These are phyloP conservation scores for Rutilus rutilus DNA, from an alignment of 2,113 vertebrate genomes.

Conservation along the genomic window DNA sequence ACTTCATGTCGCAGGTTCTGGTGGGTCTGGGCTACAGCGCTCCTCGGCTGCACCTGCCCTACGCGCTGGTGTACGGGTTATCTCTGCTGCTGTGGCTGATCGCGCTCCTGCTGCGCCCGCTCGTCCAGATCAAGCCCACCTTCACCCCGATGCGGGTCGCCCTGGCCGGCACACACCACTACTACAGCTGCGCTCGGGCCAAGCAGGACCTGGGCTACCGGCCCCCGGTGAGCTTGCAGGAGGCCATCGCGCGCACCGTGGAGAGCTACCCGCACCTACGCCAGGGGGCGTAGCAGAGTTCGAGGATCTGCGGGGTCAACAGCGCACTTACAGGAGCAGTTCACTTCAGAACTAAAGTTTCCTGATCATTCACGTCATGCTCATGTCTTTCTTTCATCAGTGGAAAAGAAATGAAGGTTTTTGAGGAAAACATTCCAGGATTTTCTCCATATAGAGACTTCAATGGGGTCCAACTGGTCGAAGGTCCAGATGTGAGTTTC, in stretches of 20 bases:
- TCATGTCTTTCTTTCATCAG: too few relatives aligned
- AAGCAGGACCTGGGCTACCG: constrained; percentile 89
- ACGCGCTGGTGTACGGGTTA: constrained; percentile 86
- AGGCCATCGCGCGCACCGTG: constrained; percentile 83
- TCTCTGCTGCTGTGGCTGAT: constrained; percentile 86
- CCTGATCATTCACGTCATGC: too few relatives aligned
- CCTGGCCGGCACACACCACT: constrained; percentile 91
- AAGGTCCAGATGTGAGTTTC: too few relatives aligned
- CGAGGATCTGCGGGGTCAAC: not conserved
- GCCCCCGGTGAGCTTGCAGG: constrained; percentile 84
- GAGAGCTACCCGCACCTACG: constrained; percentile 86
- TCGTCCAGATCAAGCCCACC: constrained; percentile 85
- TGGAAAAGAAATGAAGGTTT: too few relatives aligned
- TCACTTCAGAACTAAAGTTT: too few relatives aligned
- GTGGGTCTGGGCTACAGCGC: constrained; percentile 88
- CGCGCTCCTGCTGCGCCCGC: constrained; percentile 79
- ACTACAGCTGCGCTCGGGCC: constrained; percentile 92
- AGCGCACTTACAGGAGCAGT: not conserved
- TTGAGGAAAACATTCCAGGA: too few relatives aligned
- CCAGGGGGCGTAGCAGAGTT: constrained; percentile 12
- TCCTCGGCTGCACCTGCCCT: constrained; percentile 90
- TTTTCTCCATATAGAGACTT: too few relatives aligned
- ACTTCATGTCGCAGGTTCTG: constrained; percentile 91
- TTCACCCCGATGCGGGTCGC: constrained; percentile 96
- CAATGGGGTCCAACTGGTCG: too few relatives aligned